A percentile compares a stretch with the other conserved stretches of the same genome.
Conservation (phyloP, 2,797 vertebrate species). For the Dicrostonyx torquatus region DNA sequence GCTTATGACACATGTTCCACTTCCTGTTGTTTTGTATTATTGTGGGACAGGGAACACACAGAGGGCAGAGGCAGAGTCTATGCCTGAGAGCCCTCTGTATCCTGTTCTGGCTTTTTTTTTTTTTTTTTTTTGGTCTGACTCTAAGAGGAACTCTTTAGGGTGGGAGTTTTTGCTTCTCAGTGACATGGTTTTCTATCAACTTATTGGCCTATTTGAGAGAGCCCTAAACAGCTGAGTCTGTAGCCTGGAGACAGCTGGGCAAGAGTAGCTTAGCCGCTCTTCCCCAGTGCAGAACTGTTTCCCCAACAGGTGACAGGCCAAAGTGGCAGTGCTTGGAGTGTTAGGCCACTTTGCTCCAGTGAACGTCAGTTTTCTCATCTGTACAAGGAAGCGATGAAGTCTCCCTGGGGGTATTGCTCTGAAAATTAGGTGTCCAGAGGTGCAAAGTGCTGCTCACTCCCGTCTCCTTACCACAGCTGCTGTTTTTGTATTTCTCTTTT, state of each 20-base stretch:
- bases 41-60: not conserved
- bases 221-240: not conserved
- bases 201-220: not conserved
- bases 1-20: not conserved
- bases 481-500: not conserved
- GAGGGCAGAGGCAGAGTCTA: not conserved
- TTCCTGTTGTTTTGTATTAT: not conserved
- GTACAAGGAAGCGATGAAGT: not conserved
- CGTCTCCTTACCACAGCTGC: not conserved
- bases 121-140: not conserved
- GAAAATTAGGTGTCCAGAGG: not conserved
- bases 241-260: not conserved
- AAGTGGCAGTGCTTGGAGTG: not conserved
- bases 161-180: not conserved
- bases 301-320: not conserved
- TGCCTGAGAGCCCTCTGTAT: not conserved
- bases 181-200: not conserved
- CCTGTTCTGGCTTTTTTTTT: not conserved
- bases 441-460: not conserved
- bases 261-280: not conserved
- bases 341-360: not conserved
- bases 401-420: not conserved
- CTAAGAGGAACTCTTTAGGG: not conserved
- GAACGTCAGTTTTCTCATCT: conserved; percentile 2
- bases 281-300: not conserved